phyloP scores from a whole-genome alignment of 2,888 invertebrate species.

The Chirona hameri region DNA sequence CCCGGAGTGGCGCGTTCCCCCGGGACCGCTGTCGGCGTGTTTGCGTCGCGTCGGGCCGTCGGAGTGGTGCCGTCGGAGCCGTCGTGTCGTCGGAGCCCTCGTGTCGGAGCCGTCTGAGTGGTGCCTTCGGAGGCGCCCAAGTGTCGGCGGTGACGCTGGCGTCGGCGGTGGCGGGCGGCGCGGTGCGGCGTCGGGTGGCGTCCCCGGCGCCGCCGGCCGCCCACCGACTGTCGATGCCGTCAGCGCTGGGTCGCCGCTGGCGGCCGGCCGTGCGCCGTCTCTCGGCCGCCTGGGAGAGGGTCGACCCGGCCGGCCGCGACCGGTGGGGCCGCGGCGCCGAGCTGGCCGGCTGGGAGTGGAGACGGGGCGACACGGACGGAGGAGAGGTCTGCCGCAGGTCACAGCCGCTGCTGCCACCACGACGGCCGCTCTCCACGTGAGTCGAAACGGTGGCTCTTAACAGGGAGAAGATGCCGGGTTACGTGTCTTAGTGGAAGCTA shows the following conservation, averaged over 20 bases:
- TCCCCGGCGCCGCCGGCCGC: not conserved
- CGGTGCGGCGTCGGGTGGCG: not conserved
- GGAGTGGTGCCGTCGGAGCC: too few species aligned
- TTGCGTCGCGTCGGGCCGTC: too few species aligned
- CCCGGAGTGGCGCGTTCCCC: too few species aligned
- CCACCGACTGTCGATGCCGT: constrained; percentile 9
- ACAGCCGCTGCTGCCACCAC: not conserved
- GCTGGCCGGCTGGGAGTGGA: too few species aligned
- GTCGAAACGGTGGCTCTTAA: not conserved
- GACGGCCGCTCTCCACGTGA: not conserved
- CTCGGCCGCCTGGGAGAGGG: not conserved
- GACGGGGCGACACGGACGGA: too few species aligned
- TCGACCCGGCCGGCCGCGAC: not conserved
- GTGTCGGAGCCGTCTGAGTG: too few species aligned
- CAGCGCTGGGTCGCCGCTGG: not conserved
- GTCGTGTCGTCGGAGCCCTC: too few species aligned
- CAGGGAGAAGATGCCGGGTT: too few species aligned
- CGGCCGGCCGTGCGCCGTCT: not conserved
- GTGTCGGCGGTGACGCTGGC: not conserved
- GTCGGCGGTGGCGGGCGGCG: not conserved
- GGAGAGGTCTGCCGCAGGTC: not conserved
- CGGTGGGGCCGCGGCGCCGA: not conserved
- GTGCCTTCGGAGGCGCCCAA: too few species aligned
- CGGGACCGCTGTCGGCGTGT: too few species aligned
- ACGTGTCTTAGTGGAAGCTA: too few species aligned